Base-by-base conservation (phyloP, 2,797 vertebrate species). In the Neomorphus geoffroyi region DNA sequence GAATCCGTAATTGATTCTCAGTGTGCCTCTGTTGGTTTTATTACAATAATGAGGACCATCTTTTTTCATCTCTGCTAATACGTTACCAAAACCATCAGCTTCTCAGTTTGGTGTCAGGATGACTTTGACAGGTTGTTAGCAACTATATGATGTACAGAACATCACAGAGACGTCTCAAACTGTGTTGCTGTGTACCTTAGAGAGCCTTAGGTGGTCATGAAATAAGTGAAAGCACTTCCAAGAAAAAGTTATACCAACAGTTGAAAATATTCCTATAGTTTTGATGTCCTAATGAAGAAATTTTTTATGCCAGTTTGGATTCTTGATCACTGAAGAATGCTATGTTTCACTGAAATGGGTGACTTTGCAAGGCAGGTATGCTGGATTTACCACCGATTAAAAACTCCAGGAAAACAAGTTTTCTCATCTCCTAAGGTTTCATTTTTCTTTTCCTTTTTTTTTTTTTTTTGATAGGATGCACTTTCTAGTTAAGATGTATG, bases 41-140 rank as follows among this genome's bases (percentile, higher is more conserved):
- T 98, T 98, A 97, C 97, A 97, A 96, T 98, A 98, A 98, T 97
- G 98, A 98, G 97, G 97, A 97, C 97, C 85, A 90, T 95, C 83
- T 93, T 96, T 97, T 97, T 97, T 97, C 96, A 97, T 98, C 97
- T 97, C 94, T 91, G 94, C 96, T 97, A 97, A 97, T 96, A 97
- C 0, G 64, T 97, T 97, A 97, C 96, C 96, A 94, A 97, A 97
- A 96, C 96, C 96, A 97, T 97, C 97, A 95, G 92, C 91, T 90
- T 97, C 97, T 97, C 97, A 91, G 97, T 97, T 97, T 97, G 97
- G 96, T 95, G 95, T 97, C 97, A 96, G 93, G 93, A 97, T 95
- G 97, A 97, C 97, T 97, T 98, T 98, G 97, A 98, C 97, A 98
- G 97, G 97, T 97, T 98, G 97, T 98, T 98, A 98, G 97, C 93